A percentile compares a stretch with the other conserved stretches of the same genome.
Conservation (phyloP, 2,888 invertebrate species). For the Cephalotes varians region DNA sequence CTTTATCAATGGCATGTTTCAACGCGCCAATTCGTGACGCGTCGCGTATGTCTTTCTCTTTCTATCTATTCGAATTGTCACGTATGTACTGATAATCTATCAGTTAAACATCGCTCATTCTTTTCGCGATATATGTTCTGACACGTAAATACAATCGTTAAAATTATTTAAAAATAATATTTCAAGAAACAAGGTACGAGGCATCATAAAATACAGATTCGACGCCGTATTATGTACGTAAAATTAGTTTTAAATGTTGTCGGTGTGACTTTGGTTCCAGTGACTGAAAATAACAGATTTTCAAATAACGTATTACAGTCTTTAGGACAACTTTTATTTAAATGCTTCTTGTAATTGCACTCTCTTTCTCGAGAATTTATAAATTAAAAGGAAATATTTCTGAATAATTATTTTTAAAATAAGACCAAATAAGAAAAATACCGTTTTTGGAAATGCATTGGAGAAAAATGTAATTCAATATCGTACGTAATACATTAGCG, state of each 20-base stretch:
- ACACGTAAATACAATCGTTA: background rate
- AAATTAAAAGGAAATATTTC: background rate
- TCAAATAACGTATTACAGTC: background rate
- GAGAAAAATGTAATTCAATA: background rate
- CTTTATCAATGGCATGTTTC: slow-evolving; percentile 55
- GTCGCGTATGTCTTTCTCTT: slow-evolving; percentile 24
- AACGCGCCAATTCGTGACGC: slow-evolving; percentile 25
- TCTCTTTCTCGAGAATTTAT: background rate
- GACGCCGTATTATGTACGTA: background rate
- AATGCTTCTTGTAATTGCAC: background rate
- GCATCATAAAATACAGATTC: background rate
- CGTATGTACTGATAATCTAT: slow-evolving; percentile 43
- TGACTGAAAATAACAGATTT: background rate
- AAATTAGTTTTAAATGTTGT: slow-evolving; percentile 1
- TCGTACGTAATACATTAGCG: background rate
- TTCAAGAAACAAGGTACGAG: background rate
- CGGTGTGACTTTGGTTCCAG: background rate
- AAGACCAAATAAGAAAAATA: background rate
- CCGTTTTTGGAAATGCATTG: background rate
- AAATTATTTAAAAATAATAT: slow-evolving; percentile 8
- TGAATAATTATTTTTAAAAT: background rate
- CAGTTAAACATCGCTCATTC: slow-evolving; percentile 5
- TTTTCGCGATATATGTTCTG: slow-evolving; percentile 11
- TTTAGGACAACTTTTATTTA: background rate
- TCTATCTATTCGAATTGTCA: slow-evolving; percentile 38